Evolutionary conservation across 1,140 invertebrate genomes (phyloP), one percentile per base, ranked within the genome.

Genomic region (Drosophila truncata): DNA sequence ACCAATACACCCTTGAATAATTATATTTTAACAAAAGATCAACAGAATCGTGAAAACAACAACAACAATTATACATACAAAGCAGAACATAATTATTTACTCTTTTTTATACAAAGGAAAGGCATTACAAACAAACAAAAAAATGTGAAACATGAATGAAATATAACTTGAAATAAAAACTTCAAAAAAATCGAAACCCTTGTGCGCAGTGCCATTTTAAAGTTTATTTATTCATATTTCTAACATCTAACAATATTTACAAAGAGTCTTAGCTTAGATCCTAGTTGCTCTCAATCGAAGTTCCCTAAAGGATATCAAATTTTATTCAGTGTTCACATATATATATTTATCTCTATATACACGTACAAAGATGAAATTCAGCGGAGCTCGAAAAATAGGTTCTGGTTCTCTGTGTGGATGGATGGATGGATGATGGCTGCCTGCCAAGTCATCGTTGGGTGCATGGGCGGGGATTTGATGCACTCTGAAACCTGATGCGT

Each of bases 111-210:
- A 91, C 85, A 91, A 91, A 84, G 63, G 78, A 31, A 88, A 81
- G 62, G 73, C 81, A 90, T 88, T 88, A 90, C 65, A 85, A 74
- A 52, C 47, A 50, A 50, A 52, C 31, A 54, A 84, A 82, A 78
- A 80, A 81, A 90, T 91, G 85, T 91, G 91, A 91, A 91, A 91
- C 82, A 91, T 91, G 91, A 91, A 87, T 90, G 85, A 90, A 90
- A 91, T 90, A 90, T 90, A 85, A 90, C 86, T 85, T 90, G 84
- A 88, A 90, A 90, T 90, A 90, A 90, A 88, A 87, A 90, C 62
- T 71, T 37, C 47, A 82, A 85, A 88, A 87, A 90, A 90, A 85
- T 90, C 37, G 85, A 84, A 73, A 73, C 13, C 16, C 27, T 9
- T 44, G 18, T 64, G 50, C 37, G 63, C 52, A 67, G 65, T 71